Evolutionary conservation across 2,113 vertebrate species (phyloP), one percentile per base, ranked within the genome.

Genomic region (Choloepus hoffmanni): DNA sequence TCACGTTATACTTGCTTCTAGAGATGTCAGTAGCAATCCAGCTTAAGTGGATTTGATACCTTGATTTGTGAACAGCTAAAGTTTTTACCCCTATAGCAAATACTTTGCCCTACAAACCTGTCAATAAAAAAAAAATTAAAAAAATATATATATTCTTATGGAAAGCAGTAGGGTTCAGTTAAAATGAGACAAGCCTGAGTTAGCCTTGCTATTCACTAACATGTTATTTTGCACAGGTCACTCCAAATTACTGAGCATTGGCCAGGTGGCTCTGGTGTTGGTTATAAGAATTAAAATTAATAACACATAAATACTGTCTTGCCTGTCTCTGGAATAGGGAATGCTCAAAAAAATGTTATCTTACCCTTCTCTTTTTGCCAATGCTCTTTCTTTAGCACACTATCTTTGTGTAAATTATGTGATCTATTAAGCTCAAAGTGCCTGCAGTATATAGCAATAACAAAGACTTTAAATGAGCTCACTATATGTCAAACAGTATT

Each of bases 61-160:
- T 62, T 90, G 73, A 72, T 83, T 78, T 45, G n/a, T 36, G 30
- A 93, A 73, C 5, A 95, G 26, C 40, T 88, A 53, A 86, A 53
- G 43, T 2, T 89, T 90, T 82, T 79, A 43, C 33, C 24, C 14
- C 68, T 28, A 70, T 5, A 50, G 11, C 30, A 94, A 73, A 68
- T 67, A 58, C 67, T 93, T 83, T 70, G 24, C 14, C 30, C 60
- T 50, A 40, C 24, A 43, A 67, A 72, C 92, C 62, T 90, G n/a
- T 82, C 19, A 58, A 33, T 40, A 15, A 21, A 50, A 60, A 33
- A 55, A 18, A 33, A 36, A 36, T 36, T 36, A 36, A 36, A 36
- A 36, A 36, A 2, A 36, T 23, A 6, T 19, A 30, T 65, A 5
- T 70, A 36, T 79, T 48, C 53, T 84, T 72, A 21, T 85, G 77